Percentiles rank a stretch among this genome's conserved stretches.
phyloP scores from a whole-genome alignment of 2,797 vertebrate species.

The Acipenser ruthenus region DNA sequence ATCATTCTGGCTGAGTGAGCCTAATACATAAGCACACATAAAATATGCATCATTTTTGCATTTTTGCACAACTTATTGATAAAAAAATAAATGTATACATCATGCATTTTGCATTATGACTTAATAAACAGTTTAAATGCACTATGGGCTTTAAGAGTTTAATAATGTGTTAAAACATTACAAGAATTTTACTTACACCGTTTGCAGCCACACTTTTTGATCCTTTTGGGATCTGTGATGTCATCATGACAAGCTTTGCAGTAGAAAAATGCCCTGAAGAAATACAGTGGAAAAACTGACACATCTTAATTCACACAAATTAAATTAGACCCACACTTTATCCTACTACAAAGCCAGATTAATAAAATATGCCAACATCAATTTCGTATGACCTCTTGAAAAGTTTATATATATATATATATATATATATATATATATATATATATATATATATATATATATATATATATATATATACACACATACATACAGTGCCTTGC shows the following conservation, averaged over 20 bases:
- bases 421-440: too few species aligned
- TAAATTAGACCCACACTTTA: constrained; percentile 50
- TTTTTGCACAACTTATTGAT: background rate
- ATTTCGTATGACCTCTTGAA: constrained; percentile 25
- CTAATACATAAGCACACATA: background rate
- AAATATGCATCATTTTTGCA: background rate
- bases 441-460: too few species aligned
- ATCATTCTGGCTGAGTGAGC: too few species aligned
- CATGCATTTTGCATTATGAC: background rate
- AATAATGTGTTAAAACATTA: background rate
- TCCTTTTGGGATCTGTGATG: constrained; percentile 95
- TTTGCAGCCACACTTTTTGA: constrained; percentile 99
- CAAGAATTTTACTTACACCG: constrained; percentile 74
- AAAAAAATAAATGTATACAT: background rate
- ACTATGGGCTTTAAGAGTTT: too few species aligned
- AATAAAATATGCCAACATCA: constrained; percentile 44
- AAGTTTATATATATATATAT: too few species aligned
- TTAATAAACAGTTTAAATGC: too few species aligned
- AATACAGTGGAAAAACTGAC: constrained; percentile 52
- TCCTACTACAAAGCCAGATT: constrained; percentile 42
- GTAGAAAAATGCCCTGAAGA: constrained; percentile 91
- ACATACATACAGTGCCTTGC: too few species aligned
- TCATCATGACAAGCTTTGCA: constrained; percentile 98
- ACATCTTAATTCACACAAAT: constrained; percentile 47
- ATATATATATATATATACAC: too few species aligned